Conservation (phyloP, 2,113 vertebrate species). For the Gambusia affinis region DNA sequence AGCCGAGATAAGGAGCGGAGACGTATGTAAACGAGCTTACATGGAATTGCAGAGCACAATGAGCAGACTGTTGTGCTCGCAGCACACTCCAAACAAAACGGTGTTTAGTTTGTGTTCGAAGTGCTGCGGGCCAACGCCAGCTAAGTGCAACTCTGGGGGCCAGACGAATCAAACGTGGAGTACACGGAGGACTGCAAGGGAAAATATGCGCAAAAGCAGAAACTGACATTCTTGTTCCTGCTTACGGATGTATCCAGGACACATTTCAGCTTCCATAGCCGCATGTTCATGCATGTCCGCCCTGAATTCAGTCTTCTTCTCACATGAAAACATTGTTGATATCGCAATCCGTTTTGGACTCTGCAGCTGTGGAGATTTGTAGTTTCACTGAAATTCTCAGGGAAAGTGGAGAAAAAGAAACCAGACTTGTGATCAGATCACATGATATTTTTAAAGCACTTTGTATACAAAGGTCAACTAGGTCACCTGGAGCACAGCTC, state of each 20-base stretch:
- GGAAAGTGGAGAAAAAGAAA: background rate
- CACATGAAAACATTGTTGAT: background rate
- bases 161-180: background rate
- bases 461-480: background rate
- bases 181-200: background rate
- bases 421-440: background rate
- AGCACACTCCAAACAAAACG: slow-evolving; percentile 45
- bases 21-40: slow-evolving; percentile 58
- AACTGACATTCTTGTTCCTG: background rate
- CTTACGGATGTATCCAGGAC: background rate
- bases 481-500: background rate
- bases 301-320: background rate
- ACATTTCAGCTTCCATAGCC: background rate
- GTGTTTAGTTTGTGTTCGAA: slow-evolving; percentile 22
- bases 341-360: background rate
- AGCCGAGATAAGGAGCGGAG: slow-evolving; percentile 59
- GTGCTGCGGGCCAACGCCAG: slow-evolving; percentile 16
- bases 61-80: slow-evolving; percentile 46
- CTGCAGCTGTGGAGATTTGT: background rate
- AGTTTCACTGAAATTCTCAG: background rate
- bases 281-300: background rate
- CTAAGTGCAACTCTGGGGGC: slow-evolving; percentile 11
- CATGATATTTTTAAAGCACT: background rate
- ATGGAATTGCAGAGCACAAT: slow-evolving; percentile 58
- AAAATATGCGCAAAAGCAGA: background rate